Evolutionary conservation across 2,113 vertebrate genomes (phyloP).

Genomic region (Bombycilla garrulus): DNA sequence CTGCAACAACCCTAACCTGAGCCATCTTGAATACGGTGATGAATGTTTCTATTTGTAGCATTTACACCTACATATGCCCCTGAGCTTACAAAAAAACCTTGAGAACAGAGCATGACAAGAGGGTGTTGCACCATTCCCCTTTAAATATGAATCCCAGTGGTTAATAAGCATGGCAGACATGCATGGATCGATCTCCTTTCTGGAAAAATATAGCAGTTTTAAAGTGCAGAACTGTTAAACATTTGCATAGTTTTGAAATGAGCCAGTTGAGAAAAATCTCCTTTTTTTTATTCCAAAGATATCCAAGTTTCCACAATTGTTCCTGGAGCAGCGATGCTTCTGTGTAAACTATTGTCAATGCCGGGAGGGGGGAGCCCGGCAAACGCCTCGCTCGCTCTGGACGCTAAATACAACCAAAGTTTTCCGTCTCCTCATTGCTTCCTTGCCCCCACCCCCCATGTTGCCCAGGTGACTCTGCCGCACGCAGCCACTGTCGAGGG

Average conservation of each 20-base stretch:
- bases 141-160: not conserved
- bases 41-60: not conserved
- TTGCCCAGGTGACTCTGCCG: not conserved
- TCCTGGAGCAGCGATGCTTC: not conserved
- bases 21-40: not conserved
- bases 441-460: not conserved
- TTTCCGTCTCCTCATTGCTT: not conserved
- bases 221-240: not conserved
- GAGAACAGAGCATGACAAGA: not conserved
- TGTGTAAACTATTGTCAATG: not conserved
- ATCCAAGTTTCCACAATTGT: constrained; percentile 42
- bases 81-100: not conserved
- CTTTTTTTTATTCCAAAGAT: not conserved
- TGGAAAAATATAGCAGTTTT: not conserved
- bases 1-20: not conserved
- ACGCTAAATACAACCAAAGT: not conserved
- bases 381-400: not conserved
- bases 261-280: not conserved
- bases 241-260: constrained; percentile 43
- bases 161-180: not conserved
- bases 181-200: not conserved
- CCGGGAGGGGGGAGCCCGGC: not conserved
- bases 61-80: not conserved
- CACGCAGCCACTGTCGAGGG: not conserved
- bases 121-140: not conserved